Evolutionary conservation across 1,140 invertebrate species (phyloP).

Genomic region (Drosophila melanogaster): DNA sequence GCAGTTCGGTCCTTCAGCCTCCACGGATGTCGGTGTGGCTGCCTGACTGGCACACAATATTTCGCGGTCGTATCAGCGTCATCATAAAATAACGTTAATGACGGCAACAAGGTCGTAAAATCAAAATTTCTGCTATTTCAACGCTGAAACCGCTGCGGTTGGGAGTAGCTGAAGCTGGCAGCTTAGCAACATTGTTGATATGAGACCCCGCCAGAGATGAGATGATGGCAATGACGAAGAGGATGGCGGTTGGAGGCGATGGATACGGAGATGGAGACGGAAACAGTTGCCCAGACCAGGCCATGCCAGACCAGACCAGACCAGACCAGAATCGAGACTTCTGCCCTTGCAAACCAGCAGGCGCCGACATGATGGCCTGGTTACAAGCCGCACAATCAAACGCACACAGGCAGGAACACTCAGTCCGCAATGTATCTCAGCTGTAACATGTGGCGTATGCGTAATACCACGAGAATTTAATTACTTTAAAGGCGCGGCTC

Average conservation of each 20-base stretch:
- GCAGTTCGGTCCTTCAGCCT: conserved; percentile 55
- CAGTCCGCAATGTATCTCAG: neutral
- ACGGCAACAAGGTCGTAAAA: conserved; percentile 82
- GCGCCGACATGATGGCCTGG: conserved; percentile 55
- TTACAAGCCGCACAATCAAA: conserved; percentile 47
- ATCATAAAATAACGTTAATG: conserved; percentile 84
- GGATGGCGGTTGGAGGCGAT: neutral
- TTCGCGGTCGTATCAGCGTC: conserved; percentile 81
- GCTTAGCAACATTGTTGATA: conserved; percentile 64
- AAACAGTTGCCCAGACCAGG: conserved; percentile 10
- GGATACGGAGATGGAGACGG: conserved; percentile 2
- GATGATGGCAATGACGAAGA: conserved; percentile 17
- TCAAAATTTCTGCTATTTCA: conserved; percentile 82
- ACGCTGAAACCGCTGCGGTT: conserved; percentile 67
- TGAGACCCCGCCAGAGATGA: conserved; percentile 24
- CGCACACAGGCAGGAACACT: conserved; percentile 21
- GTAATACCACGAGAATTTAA: conserved; percentile 64
- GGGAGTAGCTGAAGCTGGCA: conserved; percentile 33
- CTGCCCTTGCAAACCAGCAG: conserved; percentile 50
- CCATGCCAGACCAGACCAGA: neutral
- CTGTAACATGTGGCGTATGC: conserved; percentile 63
- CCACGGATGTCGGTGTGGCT: conserved; percentile 5
- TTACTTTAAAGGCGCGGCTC: conserved; percentile 62
- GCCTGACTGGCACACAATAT: conserved; percentile 56
- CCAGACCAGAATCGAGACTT: conserved; percentile 26